Evolutionary conservation across 2,113 vertebrate species (phyloP), one percentile per base, ranked within the genome.

Genomic region (Salminus brasiliensis): DNA sequence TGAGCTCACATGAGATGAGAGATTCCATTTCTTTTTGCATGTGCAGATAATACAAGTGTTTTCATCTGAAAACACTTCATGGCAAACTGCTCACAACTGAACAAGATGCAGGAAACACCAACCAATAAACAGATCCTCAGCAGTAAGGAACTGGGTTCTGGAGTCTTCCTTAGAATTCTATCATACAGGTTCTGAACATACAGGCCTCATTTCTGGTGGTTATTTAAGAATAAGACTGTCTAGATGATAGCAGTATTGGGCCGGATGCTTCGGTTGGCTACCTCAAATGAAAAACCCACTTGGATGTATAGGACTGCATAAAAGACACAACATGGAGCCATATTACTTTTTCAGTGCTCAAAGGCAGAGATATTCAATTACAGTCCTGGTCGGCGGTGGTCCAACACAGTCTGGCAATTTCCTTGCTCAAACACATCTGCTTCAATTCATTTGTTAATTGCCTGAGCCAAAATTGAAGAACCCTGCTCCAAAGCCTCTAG

Each of bases 41-140:
- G 15, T 29, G 13, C 23, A 57, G 23, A 49, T 49, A 52, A 23
- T 36, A 49, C 21, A 75, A 30, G 62, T 66, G 47, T 41, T 66
- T 76, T 55, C 32, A 6, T 25, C 6, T n/a, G 49, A 55, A 76
- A 55, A 63, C 57, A 62, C 27, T 41, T 43, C 29, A 30, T 23
- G 45, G n/a, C 27, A 27, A 47, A 76, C 74, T 66, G 60, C 45
- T 47, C 47, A 65, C 32, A 18, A 65, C 3, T 34, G 13, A 53
- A 74, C 30, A 69, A 78, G 36, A 70, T 80, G n/a, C 47, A 57
- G 68, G 59, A 72, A 72, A 53, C 43, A 53, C 5, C 39, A 4
- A 5, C 21, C 5, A n/a, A 36, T 66, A 5, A 39, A 39, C 36
- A 66, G 52, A 39, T 30, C 36, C 12, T 16, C 25, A 47, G 21